These are phyloP conservation scores for Crematogaster levior DNA, from an alignment of 2,888 invertebrate genomes.

Conservation along the genomic window DNA sequence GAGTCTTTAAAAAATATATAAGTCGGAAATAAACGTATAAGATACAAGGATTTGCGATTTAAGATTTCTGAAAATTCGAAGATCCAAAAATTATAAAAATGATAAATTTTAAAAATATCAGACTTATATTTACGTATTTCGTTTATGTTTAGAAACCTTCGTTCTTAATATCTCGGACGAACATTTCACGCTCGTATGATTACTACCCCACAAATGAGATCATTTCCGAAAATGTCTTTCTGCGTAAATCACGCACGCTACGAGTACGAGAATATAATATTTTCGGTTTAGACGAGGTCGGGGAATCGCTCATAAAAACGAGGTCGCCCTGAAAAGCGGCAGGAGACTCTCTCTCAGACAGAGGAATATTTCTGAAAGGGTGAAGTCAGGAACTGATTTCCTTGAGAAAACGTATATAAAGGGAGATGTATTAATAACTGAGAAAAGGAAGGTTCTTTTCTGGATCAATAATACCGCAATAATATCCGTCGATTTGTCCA, in stretches of 20 bases:
- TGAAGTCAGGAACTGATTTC: conserved; percentile 28
- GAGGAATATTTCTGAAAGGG: conserved; percentile 18
- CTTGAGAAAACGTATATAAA: conserved; percentile 31
- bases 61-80: neutral
- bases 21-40: neutral
- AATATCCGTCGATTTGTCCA: conserved; percentile 66
- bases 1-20: neutral
- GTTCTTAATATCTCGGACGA: neutral
- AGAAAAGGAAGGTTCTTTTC: no score
- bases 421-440: no score
- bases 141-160: neutral
- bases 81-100: neutral
- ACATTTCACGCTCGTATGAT: neutral
- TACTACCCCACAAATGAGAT: neutral
- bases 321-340: conserved; percentile 45
- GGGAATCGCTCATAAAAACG: conserved; percentile 59
- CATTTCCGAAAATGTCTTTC: neutral
- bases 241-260: neutral
- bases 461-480: conserved; percentile 73
- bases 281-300: conserved; percentile 31
- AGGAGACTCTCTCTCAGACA: conserved; percentile 49
- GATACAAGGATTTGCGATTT: neutral
- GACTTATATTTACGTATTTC: neutral
- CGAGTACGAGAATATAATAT: neutral
- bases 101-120: neutral